phyloP scores from a whole-genome alignment of 2,797 vertebrate genomes.

The Echiichthys vipera region DNA sequence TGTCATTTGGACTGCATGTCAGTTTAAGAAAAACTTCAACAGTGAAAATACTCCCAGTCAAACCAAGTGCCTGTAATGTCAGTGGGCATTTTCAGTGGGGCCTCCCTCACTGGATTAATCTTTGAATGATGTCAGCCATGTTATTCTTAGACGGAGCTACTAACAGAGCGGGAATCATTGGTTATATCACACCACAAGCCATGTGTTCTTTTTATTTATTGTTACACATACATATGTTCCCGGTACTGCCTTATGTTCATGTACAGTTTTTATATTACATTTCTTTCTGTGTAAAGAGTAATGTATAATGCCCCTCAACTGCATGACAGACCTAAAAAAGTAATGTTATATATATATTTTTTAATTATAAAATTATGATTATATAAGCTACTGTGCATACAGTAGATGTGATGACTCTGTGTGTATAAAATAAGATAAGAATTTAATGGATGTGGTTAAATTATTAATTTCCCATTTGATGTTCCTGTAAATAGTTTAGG shows the following conservation, averaged over 20 bases:
- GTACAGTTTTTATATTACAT: slow-evolving; percentile 60
- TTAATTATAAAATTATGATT: slow-evolving; percentile 18
- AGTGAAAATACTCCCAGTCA: slow-evolving; percentile 43
- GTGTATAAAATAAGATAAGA: slow-evolving; percentile 35
- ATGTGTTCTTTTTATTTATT: slow-evolving; percentile 72
- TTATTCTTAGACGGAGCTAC: slow-evolving; percentile 62
- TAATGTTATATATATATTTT: slow-evolving; percentile 11
- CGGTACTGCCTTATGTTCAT: slow-evolving; percentile 46
- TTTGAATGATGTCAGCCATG: slow-evolving; percentile 63
- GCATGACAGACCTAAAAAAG: slow-evolving; percentile 48
- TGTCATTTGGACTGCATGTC: neutral
- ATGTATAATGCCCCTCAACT: slow-evolving; percentile 56
- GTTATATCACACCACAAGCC: slow-evolving; percentile 58
- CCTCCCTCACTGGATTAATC: slow-evolving; percentile 57
- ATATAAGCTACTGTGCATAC: slow-evolving; percentile 21
- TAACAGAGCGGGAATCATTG: slow-evolving; percentile 57
- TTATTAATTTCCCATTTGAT: slow-evolving; percentile 21
- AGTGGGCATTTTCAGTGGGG: slow-evolving; percentile 45
- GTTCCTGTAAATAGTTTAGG: slow-evolving; percentile 12
- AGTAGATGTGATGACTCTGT: slow-evolving; percentile 25
- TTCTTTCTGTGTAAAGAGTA: slow-evolving; percentile 36
- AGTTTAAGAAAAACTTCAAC: slow-evolving; percentile 12
- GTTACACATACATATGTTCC: slow-evolving; percentile 30
- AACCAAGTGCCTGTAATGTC: slow-evolving; percentile 73
- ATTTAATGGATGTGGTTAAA: slow-evolving; percentile 21